Base-by-base conservation (phyloP, 2,113 vertebrate species). In the Nerophis lumbriciformis region DNA sequence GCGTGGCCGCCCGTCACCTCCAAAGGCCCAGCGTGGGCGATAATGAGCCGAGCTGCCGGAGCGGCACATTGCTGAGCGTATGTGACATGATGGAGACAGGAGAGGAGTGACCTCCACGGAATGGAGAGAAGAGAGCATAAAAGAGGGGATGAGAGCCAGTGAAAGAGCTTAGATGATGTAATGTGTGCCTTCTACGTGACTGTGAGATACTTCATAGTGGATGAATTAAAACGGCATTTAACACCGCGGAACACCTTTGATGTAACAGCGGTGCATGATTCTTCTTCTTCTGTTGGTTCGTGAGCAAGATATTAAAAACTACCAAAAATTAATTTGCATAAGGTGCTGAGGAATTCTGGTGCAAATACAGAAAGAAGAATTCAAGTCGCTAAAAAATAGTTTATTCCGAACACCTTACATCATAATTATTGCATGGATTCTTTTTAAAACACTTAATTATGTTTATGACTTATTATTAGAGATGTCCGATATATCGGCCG, bases 11-110 rank as follows among this genome's bases (percentile, higher is more conserved):
- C 76, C 66, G n/a, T 28, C 42, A 45, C 77, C 81, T 80, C 69
- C 65, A 56, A 57, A 62, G 68, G 69, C 75, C 72, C 71, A 69
- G 83, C 58, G 19, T 84, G 73, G 80, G 80, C 48, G 80, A 87
- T 88, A 87, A 88, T 88, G 82, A 89, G 82, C 81, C 44, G 61
- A 75, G 81, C 77, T 76, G 76, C 80, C 38, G 68, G 63, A 56
- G 68, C 75, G 74, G 75, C 78, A 75, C 76, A 66, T 71, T 81
- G 75, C 65, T 75, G 65, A 83, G 49, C 53, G 84, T 79, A 81
- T 78, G 1, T 79, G 70, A 68, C 39, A 48, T 71, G 52, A 66
- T 68, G 56, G 59, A 79, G 69, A 79, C 21, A 14, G 64, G 61
- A 68, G 61, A 72, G 71, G 66, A 52, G 55, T 57, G 63, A 73